phyloP scores from a whole-genome alignment of 1,140 invertebrate genomes.

The Charaxes varanes region DNA sequence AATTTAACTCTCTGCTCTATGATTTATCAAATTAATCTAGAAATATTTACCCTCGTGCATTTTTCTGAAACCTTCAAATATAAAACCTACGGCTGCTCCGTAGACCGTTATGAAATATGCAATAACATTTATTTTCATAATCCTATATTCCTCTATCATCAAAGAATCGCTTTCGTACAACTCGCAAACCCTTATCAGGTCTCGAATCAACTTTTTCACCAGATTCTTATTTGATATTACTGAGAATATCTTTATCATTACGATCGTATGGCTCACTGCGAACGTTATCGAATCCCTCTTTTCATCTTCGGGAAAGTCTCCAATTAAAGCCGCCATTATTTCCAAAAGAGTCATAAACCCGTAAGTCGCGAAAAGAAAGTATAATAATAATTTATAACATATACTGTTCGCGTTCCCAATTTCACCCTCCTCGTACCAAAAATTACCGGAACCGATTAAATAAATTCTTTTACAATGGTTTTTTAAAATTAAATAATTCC shows the following conservation, averaged over 20 bases:
- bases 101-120: conserved; percentile 47
- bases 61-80: conserved; percentile 51
- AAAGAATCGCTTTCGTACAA: conserved; percentile 34
- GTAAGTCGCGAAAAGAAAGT: conserved; percentile 35
- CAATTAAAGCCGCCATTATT: conserved; percentile 45
- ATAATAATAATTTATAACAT: conserved; percentile 33
- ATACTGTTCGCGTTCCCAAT: conserved; percentile 38
- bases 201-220: conserved; percentile 37
- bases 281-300: conserved; percentile 49
- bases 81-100: conserved; percentile 32
- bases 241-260: conserved; percentile 53
- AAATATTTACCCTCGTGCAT: conserved; percentile 32
- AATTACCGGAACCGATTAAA: conserved; percentile 48
- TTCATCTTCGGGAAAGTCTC: conserved; percentile 48
- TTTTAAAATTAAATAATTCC: conserved; percentile 45
- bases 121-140: conserved; percentile 49
- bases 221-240: conserved; percentile 40
- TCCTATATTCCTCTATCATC: conserved; percentile 43
- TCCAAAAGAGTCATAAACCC: conserved; percentile 49
- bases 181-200: conserved; percentile 41
- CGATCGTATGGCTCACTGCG: conserved; percentile 49
- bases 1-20: no score
- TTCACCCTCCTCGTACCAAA: conserved; percentile 47
- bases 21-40: no score
- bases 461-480: conserved; percentile 41